Base-by-base conservation (phyloP, 2,888 invertebrate genomes). In the Rhodophaea formosa region DNA sequence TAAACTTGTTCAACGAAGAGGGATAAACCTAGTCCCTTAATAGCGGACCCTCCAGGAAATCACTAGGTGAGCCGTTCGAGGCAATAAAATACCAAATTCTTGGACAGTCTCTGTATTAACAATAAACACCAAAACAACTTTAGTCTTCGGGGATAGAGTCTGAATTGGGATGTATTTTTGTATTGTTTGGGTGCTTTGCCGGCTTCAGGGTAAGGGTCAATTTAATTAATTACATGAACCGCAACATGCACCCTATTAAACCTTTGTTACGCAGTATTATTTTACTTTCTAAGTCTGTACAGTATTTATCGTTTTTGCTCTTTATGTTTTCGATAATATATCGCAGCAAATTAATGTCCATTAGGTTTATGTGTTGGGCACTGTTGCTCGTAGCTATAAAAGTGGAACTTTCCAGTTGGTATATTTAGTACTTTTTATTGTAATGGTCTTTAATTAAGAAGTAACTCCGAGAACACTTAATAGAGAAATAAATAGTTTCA, bases 141-240 rank as follows among this genome's bases (percentile, higher is more conserved):
- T 77, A 73, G 61, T 45, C 56, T 68, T 30, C 39, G 17, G 64
- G 60, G 63, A 72, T 77, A 81, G 69, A 70, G 79, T 79, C 70
- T 64, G 80, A 70, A 75, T 79, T 81, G 62, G 67, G 62, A 65
- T 67, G 69, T 59, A 58, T 58, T 68, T 60, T 62, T 52, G 60
- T 55, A 64, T 56, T 67, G 63, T 72, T 71, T 63, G 70, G 74
- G 68, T 69, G 68, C 67, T 77, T 76, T 70, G 71, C 75, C 69
- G 71, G 79, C 76, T 74, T 68, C 66, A 71, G 81, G 79, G 78
- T 78, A 72, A 79, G 83, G 85, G 84, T 82, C 84, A 81, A 83
- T 85, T 85, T 80, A 85, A 85, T 85, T 85, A 85, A 85, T 85
- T 82, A 84, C 79, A 75, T 68, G 70, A 77, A 80, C 83, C 84